Conservation (phyloP, 2,797 vertebrate species). For the Characodon lateralis region DNA sequence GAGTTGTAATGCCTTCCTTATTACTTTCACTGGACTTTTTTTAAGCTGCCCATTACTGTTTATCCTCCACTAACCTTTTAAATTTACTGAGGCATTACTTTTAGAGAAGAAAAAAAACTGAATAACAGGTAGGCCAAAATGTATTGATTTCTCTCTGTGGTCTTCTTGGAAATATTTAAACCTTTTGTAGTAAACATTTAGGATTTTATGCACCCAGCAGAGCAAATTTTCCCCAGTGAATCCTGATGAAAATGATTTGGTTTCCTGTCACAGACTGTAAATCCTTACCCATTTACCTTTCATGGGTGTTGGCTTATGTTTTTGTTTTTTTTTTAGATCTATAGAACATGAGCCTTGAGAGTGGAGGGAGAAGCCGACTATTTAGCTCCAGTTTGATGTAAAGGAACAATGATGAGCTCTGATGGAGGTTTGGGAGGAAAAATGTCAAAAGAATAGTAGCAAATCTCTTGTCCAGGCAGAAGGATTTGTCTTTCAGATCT, state of each 20-base stretch:
- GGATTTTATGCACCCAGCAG: slow-evolving; percentile 48
- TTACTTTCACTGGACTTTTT: slow-evolving; percentile 85
- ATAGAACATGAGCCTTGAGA: neutral
- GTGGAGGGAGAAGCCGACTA: slow-evolving; percentile 11
- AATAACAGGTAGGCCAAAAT: slow-evolving; percentile 45
- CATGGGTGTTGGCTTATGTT: slow-evolving; percentile 16
- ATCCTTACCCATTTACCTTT: slow-evolving; percentile 26
- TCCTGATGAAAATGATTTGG: slow-evolving; percentile 27
- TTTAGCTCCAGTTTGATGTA: slow-evolving; percentile 17
- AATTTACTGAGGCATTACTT: slow-evolving; percentile 45
- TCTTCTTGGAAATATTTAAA: slow-evolving; percentile 55
- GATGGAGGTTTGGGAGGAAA: slow-evolving; percentile 22
- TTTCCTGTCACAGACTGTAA: slow-evolving; percentile 54
- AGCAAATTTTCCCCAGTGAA: slow-evolving; percentile 36
- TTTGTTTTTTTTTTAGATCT: slow-evolving; percentile 1
- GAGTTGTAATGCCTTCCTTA: slow-evolving; percentile 81
- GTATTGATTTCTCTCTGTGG: slow-evolving; percentile 57
- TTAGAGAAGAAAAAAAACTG: slow-evolving; percentile 36
- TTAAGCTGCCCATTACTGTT: slow-evolving; percentile 62
- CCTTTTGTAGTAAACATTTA: slow-evolving; percentile 71
- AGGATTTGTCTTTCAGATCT: slow-evolving; percentile 40
- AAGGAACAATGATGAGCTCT: slow-evolving; percentile 45
- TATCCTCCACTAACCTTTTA: slow-evolving; percentile 62
- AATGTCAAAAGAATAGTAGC: slow-evolving; percentile 45
- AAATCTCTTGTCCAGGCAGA: slow-evolving; percentile 43